Percentiles rank a stretch among this genome's conserved stretches.
Conservation (phyloP, 2,797 vertebrate genomes). For the Epinephelus coioides region DNA sequence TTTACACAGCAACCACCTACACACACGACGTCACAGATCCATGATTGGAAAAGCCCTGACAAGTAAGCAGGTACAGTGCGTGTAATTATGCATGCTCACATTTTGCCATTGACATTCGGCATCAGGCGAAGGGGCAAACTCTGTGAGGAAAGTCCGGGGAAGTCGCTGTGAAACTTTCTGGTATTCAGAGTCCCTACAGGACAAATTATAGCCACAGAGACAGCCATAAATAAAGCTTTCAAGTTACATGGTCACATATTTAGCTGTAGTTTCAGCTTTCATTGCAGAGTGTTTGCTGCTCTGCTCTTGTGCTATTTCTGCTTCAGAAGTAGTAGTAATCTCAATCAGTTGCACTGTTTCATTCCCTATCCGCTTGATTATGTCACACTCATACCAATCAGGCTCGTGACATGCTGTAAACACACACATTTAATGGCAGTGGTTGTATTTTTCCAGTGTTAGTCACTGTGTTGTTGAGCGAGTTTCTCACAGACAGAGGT, state of each 20-base stretch:
- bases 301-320: not conserved
- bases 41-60: slow-evolving; percentile 27
- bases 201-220: slow-evolving; percentile 41
- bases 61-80: slow-evolving; percentile 19
- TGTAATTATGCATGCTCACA: slow-evolving; percentile 29
- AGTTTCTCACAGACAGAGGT: slow-evolving; percentile 34
- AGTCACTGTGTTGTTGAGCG: slow-evolving; percentile 19
- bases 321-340: slow-evolving; percentile 8
- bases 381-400: slow-evolving; percentile 15
- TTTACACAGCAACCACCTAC: slow-evolving; percentile 37
- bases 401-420: slow-evolving; percentile 20
- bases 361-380: not conserved
- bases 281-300: slow-evolving; percentile 8
- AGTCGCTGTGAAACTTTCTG: slow-evolving; percentile 38
- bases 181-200: slow-evolving; percentile 26
- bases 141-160: slow-evolving; percentile 67
- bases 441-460: not conserved
- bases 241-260: slow-evolving; percentile 27
- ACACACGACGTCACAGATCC: slow-evolving; percentile 21
- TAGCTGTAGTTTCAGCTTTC: slow-evolving; percentile 15
- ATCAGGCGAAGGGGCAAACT: slow-evolving; percentile 1
- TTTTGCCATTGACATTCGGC: slow-evolving; percentile 26
- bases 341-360: not conserved
- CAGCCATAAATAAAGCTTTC: slow-evolving; percentile 40
- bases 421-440: slow-evolving; percentile 8